Evolutionary conservation across 2,113 vertebrate species (phyloP).

Genomic region (Cichladusa arquata): DNA sequence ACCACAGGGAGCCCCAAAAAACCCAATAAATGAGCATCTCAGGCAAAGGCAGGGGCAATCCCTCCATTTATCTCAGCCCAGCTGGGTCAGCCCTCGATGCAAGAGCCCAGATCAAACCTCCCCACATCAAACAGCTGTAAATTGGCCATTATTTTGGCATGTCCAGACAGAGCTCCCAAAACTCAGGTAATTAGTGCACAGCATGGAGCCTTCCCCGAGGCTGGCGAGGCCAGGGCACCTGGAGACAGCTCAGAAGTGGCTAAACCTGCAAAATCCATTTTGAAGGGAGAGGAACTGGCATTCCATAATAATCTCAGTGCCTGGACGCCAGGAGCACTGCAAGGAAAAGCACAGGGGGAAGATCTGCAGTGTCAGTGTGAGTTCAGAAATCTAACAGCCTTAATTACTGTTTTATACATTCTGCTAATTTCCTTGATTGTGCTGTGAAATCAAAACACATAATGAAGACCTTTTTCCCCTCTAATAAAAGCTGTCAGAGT

Average conservation of each 20-base stretch:
- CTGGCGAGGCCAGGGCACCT: neutral
- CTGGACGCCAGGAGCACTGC: neutral
- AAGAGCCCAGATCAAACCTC: neutral
- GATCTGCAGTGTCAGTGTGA: neutral
- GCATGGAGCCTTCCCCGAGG: neutral
- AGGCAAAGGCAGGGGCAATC: neutral
- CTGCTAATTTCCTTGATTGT: slow-evolving; percentile 45
- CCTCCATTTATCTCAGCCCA: neutral
- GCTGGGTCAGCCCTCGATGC: neutral
- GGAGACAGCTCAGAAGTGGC: rapidly evolving
- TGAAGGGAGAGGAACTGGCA: neutral
- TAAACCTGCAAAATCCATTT: neutral
- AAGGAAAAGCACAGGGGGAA: neutral
- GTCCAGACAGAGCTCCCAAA: neutral
- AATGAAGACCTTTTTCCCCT: slow-evolving; percentile 10
- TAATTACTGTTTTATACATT: slow-evolving; percentile 19
- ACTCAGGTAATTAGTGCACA: neutral
- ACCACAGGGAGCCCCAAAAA: neutral
- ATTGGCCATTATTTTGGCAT: rapidly evolving
- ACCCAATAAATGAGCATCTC: neutral
- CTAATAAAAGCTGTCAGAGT: slow-evolving; percentile 48
- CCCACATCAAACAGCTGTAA: neutral
- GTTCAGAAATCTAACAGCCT: neutral
- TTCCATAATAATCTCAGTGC: rapidly evolving
- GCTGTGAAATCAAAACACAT: slow-evolving; percentile 49